Base-by-base conservation (phyloP, 2,113 vertebrate species). In the Melanotaenia duboulayi region DNA sequence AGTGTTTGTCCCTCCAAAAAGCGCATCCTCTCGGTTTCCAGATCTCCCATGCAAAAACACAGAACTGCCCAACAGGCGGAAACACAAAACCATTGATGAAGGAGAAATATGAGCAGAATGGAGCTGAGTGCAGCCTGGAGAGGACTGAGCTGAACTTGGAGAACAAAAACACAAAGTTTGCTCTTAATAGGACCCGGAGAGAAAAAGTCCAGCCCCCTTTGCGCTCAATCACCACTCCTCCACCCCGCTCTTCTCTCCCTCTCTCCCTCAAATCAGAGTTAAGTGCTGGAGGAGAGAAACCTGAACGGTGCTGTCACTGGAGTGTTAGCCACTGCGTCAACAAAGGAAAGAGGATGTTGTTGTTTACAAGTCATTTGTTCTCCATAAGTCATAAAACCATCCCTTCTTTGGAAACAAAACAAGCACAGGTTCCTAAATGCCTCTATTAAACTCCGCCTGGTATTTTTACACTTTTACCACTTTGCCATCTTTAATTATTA, bases 161-260 rank as follows among this genome's bases (percentile, higher is more conserved):
- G 90, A 94, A 93, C 91, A 92, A 92, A 91, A 93, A 91, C 88
- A 82, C 84, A 93, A 94, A 94, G 92, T 94, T 94, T 92, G 92
- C 90, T 91, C 93, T 94, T 94, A 94, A 94, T 90, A 92, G 89
- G 84, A 85, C 83, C 79, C 62, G 83, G 77, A 79, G 87, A 88
- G 87, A 76, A 88, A 78, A 90, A 92, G 92, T 92, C 92, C 93
- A 84, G 91, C 92, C 93, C 93, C 93, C 86, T 92, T 92, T 88
- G 84, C 88, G 87, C 90, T 90, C 86, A 66, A 91, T 89, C 91
- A 74, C 79, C 89, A 83, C 82, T 84, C 80, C 92, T 78, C 85
- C 88, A 59, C 61, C 80, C 52, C 67, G 65, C 42, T n/a, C 65
- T 63, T 60, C 65, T 48, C 81, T 59, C 63, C 32, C 80, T 81